Base-by-base conservation (phyloP, 2,113 vertebrate species). In the Tragelaphus scriptus region DNA sequence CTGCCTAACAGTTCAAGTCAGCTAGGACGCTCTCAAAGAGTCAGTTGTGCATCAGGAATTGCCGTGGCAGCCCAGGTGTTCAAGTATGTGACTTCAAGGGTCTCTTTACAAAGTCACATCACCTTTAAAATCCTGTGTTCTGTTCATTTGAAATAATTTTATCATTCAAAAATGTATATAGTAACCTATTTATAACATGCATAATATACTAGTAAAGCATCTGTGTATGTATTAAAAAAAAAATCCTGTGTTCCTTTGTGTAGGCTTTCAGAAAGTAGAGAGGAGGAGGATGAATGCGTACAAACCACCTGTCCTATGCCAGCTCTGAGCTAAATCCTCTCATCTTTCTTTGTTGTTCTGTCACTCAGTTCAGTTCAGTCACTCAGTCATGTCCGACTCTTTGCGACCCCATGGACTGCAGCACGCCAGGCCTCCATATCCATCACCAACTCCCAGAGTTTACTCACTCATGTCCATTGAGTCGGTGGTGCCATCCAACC, bases 111-210 rank as follows among this genome's bases (percentile, higher is more conserved):
- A 77, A 80, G 85, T 90, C 14, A 0, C 3, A 2, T 56, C 32
- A 40, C 40, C 28, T 85, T 88, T 80, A 47, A 49, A 40, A 65
- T 65, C 15, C 61, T 49, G 49, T 49, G 47, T 49, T 49, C 49
- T 12, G 10, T 77, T 61, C 51, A 63, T 85, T 47, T 44, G 26
- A 63, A 85, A 91, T 85, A 19, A 77, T 30, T 40, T 77, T 19
- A 40, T 65, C 30, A 84, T 94, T 90, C n/a, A 80, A 88, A 77
- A 85, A 77, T 61, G 16, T 75, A 17, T 90, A 61, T 44, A 59
- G 81, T 77, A 53, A 40, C 49, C 59, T 88, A 89, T 36, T 84
- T 40, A 40, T 90, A 84, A 75, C 25, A 14, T 61, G 19, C 79
- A 51, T 85, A 44, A 53, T 61, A 4, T 44, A 71, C 28, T 94